phyloP scores from a whole-genome alignment of 2,113 vertebrate species.

The Laticauda colubrina region DNA sequence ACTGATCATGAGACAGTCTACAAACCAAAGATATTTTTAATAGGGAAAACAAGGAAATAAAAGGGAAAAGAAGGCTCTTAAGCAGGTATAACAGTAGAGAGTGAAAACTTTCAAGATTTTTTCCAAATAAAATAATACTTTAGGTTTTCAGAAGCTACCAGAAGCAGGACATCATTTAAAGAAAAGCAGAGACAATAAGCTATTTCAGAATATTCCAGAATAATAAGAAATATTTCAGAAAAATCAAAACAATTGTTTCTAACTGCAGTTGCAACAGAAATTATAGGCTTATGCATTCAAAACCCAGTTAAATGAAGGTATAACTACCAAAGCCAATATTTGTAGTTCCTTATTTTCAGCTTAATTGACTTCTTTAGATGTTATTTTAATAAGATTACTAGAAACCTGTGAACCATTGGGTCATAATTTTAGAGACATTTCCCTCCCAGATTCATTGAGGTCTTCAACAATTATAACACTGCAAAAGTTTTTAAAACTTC shows the following conservation, averaged over 20 bases:
- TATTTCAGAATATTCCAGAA: background rate
- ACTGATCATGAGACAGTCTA: background rate
- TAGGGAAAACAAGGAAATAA: background rate
- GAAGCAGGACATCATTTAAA: background rate
- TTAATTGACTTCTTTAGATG: constrained; percentile 34
- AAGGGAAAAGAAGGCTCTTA: background rate
- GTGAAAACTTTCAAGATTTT: background rate
- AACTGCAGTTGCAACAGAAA: background rate
- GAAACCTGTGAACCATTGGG: background rate
- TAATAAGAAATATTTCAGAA: background rate
- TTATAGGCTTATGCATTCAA: background rate
- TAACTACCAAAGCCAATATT: background rate
- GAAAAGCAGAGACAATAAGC: background rate
- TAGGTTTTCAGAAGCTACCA: background rate
- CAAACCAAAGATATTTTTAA: background rate
- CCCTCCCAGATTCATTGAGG: background rate
- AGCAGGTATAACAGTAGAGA: background rate
- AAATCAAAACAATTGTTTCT: background rate
- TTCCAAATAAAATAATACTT: background rate
- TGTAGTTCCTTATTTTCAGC: background rate
- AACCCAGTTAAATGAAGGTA: background rate
- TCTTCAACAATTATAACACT: background rate
- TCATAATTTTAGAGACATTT: background rate
- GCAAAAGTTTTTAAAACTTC: background rate
- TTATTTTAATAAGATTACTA: background rate